A percentile compares a stretch with the other conserved stretches of the same genome.
Conservation (phyloP, 2,888 invertebrate genomes). For the Nasonovia ribisnigri region DNA sequence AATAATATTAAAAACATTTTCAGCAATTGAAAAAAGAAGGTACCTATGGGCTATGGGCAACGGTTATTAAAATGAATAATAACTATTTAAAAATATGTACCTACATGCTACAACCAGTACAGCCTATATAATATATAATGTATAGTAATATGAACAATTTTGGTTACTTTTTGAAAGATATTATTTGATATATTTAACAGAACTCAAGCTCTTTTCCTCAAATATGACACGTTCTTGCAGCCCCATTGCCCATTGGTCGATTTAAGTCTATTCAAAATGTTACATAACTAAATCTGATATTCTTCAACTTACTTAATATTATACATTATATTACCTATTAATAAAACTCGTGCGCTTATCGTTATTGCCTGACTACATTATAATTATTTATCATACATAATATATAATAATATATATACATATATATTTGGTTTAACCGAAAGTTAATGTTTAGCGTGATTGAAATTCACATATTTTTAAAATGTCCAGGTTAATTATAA, state of each 20-base stretch:
- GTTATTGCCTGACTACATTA: background rate
- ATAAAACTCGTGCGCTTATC: background rate
- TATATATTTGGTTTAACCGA: background rate
- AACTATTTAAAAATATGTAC: background rate
- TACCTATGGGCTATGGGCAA: background rate
- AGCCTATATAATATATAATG: too few relatives aligned
- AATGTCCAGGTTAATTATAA: conserved; percentile 9
- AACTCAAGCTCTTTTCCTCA: background rate
- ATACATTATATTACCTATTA: background rate
- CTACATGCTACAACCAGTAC: background rate
- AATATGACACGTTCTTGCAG: background rate
- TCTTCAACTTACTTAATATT: background rate
- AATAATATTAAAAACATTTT: background rate
- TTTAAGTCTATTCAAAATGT: background rate
- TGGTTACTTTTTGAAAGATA: background rate
- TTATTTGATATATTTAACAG: background rate
- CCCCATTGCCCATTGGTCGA: background rate
- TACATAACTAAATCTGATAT: background rate
- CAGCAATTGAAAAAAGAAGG: background rate
- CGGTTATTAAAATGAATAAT: background rate
- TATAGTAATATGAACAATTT: background rate
- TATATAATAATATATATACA: background rate
- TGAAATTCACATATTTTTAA: conserved; percentile 13
- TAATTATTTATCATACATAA: background rate
- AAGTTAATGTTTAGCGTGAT: background rate